Percentiles rank a stretch among this genome's conserved stretches.
These are phyloP conservation scores for Drosophila macrospina DNA, from an alignment of 2,888 invertebrate genomes.

Conservation along the genomic window DNA sequence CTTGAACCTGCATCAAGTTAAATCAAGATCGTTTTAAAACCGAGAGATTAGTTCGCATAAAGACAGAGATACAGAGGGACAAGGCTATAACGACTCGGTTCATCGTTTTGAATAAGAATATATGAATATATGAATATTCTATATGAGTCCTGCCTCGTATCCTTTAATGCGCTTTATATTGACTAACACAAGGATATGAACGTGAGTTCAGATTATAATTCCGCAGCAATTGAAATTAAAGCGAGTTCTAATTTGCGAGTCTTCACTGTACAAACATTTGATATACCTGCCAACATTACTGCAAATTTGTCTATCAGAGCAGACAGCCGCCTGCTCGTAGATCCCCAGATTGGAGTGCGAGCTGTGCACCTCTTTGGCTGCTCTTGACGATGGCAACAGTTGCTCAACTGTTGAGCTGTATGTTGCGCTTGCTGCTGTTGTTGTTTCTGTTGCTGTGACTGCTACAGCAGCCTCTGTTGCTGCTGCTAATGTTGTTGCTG, in stretches of 20 bases:
- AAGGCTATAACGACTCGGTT: too few relatives aligned
- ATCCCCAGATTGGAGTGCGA: slow-evolving; percentile 63
- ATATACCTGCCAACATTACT: slow-evolving; percentile 92
- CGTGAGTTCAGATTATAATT: too few relatives aligned
- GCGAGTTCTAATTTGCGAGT: not conserved
- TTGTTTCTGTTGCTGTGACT: slow-evolving; percentile 1
- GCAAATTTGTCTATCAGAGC: slow-evolving; percentile 91
- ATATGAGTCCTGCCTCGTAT: too few relatives aligned
- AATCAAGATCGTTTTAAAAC: too few relatives aligned
- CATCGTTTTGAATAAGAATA: too few relatives aligned
- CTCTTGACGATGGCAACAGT: slow-evolving; percentile 10
- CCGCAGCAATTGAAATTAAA: not conserved
- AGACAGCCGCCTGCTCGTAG: slow-evolving; percentile 89
- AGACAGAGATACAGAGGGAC: too few relatives aligned
- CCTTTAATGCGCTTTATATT: too few relatives aligned
- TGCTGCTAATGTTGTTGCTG: slow-evolving; percentile 2
- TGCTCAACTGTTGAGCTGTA: slow-evolving; percentile 3
- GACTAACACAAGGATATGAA: too few relatives aligned
- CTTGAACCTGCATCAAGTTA: too few relatives aligned
- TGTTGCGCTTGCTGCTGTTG: slow-evolving; percentile 22
- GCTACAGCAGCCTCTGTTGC: not conserved
- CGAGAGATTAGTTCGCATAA: too few relatives aligned
- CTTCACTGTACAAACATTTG: not conserved
- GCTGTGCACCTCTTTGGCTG: not conserved
- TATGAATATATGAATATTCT: too few relatives aligned